Conservation (phyloP, 2,888 invertebrate species). For the Trilocha varians region DNA sequence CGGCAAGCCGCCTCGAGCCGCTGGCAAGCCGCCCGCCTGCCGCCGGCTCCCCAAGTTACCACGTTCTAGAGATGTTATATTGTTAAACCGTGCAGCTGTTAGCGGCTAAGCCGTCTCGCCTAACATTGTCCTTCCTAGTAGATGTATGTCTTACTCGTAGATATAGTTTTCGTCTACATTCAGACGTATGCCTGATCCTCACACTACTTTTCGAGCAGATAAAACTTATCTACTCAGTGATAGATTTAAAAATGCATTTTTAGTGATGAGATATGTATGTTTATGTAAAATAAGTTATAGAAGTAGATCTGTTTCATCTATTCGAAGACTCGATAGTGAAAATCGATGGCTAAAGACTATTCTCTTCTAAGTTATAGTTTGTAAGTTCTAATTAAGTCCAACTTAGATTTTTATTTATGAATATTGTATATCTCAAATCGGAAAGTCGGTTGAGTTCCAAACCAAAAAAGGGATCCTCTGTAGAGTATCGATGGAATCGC, state of each 20-base stretch:
- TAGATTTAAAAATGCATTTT: constrained; percentile 69
- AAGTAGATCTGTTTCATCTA: constrained; percentile 71
- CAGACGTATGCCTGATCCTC: constrained; percentile 34
- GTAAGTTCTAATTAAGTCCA: constrained; percentile 59
- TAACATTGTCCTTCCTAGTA: constrained; percentile 65
- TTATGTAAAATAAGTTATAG: constrained; percentile 56
- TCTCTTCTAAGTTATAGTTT: constrained; percentile 49
- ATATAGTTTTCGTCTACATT: constrained; percentile 15
- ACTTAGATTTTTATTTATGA: constrained; percentile 68
- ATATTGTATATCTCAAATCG: constrained; percentile 59
- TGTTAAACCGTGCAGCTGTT: constrained; percentile 66
- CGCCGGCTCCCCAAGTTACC: constrained; percentile 60
- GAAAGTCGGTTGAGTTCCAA: constrained; percentile 55
- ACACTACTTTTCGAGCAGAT: constrained; percentile 71
- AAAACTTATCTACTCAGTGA: constrained; percentile 69
- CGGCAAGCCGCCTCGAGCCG: constrained; percentile 19
- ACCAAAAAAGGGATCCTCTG: constrained; percentile 55
- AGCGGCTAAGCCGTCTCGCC: constrained; percentile 61
- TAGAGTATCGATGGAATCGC: constrained; percentile 45
- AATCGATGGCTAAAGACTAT: constrained; percentile 71
- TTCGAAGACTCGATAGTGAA: constrained; percentile 67
- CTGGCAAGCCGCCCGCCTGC: constrained; percentile 16
- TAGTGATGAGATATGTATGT: constrained; percentile 68
- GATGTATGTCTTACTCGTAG: constrained; percentile 36
- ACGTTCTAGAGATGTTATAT: constrained; percentile 61